phyloP scores from a whole-genome alignment of 2,113 vertebrate genomes.

The Alethe castanea region DNA sequence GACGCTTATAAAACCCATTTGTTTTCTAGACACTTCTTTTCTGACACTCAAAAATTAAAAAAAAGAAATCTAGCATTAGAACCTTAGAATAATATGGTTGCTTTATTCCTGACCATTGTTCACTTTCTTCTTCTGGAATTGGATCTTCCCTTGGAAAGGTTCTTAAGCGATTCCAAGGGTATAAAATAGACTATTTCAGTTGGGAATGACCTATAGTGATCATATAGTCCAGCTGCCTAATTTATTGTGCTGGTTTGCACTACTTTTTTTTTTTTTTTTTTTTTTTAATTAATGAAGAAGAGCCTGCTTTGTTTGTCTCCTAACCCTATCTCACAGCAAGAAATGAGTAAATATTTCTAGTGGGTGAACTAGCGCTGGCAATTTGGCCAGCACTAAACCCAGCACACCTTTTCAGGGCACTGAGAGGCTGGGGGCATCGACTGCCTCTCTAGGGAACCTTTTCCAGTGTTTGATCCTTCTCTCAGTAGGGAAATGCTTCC shows the following conservation, averaged over 20 bases:
- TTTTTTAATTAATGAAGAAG: background rate
- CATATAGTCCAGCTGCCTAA: background rate
- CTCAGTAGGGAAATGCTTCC: background rate
- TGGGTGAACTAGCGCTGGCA: no score
- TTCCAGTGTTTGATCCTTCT: background rate
- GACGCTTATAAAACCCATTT: background rate
- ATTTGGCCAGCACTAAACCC: no score
- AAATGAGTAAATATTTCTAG: no score
- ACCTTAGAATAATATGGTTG: background rate
- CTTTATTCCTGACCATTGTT: background rate
- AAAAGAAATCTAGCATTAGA: background rate
- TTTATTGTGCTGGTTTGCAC: no score
- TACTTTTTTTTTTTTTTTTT: no score
- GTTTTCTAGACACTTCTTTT: background rate
- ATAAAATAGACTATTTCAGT: background rate
- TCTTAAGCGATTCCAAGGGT: background rate
- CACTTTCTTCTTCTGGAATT: background rate
- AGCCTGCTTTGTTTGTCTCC: no score
- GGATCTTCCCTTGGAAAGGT: background rate
- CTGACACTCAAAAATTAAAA: background rate
- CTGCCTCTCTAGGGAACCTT: background rate
- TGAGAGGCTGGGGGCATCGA: accelerated
- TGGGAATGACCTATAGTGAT: accelerated
- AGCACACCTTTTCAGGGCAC: background rate
- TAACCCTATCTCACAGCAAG: no score